Conservation (phyloP, 2,797 vertebrate species). For the Alcedo atthis region DNA sequence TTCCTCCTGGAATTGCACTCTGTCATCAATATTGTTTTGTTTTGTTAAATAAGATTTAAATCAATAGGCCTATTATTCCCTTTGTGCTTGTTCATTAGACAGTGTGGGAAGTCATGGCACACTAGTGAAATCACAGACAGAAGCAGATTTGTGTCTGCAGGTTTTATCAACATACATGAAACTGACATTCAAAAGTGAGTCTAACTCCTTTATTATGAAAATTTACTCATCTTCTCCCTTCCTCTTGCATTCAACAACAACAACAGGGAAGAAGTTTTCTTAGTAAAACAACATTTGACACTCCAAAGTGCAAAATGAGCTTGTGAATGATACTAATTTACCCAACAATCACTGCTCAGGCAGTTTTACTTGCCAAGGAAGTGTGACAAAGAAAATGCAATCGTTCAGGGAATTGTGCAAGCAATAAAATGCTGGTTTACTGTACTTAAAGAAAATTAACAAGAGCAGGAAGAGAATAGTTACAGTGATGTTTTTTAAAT, state of each 20-base stretch:
- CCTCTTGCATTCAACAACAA: slow-evolving; percentile 45
- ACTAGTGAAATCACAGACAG: slow-evolving; percentile 46
- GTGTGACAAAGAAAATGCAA: slow-evolving; percentile 69
- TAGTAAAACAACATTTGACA: slow-evolving; percentile 58
- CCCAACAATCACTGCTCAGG: slow-evolving; percentile 73
- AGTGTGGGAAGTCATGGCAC: slow-evolving; percentile 54
- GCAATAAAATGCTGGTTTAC: slow-evolving; percentile 64
- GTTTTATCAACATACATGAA: slow-evolving; percentile 64
- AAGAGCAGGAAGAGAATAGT: slow-evolving; percentile 32
- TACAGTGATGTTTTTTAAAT: slow-evolving; percentile 29
- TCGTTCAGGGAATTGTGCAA: slow-evolving; percentile 66
- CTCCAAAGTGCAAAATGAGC: slow-evolving; percentile 73
- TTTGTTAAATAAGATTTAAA: slow-evolving; percentile 62
- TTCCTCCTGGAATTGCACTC: slow-evolving; percentile 17
- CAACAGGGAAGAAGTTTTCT: slow-evolving; percentile 44
- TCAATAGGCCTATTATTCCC: slow-evolving; percentile 51
- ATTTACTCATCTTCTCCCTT: slow-evolving; percentile 49
- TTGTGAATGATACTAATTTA: slow-evolving; percentile 80
- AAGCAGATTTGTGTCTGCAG: slow-evolving; percentile 48
- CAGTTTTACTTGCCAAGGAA: slow-evolving; percentile 66
- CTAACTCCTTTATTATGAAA: slow-evolving; percentile 39
- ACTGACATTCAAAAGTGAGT: slow-evolving; percentile 49
- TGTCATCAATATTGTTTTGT: slow-evolving; percentile 29
- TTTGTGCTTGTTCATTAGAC: slow-evolving; percentile 53
- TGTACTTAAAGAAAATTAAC: slow-evolving; percentile 71